Conservation (phyloP, 2,888 invertebrate genomes). For the Zhuqinia jingwanae region DNA sequence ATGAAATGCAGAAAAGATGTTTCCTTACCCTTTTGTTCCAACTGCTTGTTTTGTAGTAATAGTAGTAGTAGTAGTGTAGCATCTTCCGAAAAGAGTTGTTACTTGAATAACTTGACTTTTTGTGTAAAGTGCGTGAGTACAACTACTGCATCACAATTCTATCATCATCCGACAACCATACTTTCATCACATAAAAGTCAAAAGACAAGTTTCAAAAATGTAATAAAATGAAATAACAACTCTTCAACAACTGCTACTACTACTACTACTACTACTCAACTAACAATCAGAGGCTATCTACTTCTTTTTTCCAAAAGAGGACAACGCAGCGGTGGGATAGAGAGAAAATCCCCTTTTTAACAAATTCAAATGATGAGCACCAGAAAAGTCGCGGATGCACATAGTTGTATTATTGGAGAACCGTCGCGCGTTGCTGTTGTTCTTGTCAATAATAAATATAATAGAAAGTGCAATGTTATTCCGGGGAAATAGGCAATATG, state of each 20-base stretch:
- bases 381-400: too few species aligned
- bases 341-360: not conserved
- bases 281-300: too few species aligned
- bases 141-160: constrained; percentile 26
- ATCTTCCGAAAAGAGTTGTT: not conserved
- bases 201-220: constrained; percentile 38
- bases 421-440: not conserved
- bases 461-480: constrained; percentile 37
- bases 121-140: constrained; percentile 15
- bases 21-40: constrained; percentile 54
- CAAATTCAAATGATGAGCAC: not conserved
- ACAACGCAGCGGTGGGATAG: too few species aligned
- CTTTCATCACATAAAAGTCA: constrained; percentile 25
- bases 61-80: too few species aligned
- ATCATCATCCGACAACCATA: not conserved
- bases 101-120: not conserved
- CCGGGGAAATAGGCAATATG: constrained; percentile 38
- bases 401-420: not conserved
- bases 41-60: too few species aligned
- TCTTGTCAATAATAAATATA: not conserved
- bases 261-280: not conserved
- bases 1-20: constrained; percentile 46
- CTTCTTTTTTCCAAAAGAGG: not conserved
- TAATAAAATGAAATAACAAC: constrained; percentile 43
- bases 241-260: constrained; percentile 19